Base-by-base conservation (phyloP, 1,140 invertebrate genomes). In the Dendroctonus valens region DNA sequence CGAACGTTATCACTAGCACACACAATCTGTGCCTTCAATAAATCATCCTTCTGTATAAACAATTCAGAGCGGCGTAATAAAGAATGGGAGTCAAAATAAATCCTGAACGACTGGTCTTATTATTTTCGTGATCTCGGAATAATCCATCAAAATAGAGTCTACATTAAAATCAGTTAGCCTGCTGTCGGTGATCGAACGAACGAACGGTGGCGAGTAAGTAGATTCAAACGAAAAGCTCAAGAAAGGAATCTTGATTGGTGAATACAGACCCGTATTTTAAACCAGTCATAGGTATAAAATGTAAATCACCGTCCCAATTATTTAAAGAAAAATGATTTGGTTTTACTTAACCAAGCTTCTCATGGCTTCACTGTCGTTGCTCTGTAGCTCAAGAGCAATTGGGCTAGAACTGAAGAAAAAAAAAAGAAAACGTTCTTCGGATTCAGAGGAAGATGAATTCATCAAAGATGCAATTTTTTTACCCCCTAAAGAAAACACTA, bases 141-240 rank as follows among this genome's bases (percentile, higher is more conserved):
- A 64, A 64, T 64, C 62, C 62, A 64, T 64, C 62, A 64, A 64
- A 64, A 64, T 64, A 64, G 62, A 64, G 62, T 64, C 62, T 57
- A 64, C 62, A 64, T 64, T 64, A 64, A 64, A 64, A 64, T 64
- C 62, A 64, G 62, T 64, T 53, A 61, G 59, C 26, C 59, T 52
- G 59, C 51, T 57, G 41, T 44, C 62, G 62, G 42, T 38, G 62
- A 64, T 64, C 62, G 62, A 64, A 64, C 62, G 62, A 64, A 64
- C 62, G 52, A 55, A 64, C 54, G 62, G 62, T 64, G 62, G 62
- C 62, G 62, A 64, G 42, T 64, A 48, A 64, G 52, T 64, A 48
- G 51, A 64, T 51, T 64, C 41, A 57, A 57, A 64, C 39, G 62
- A 57, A 57, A 64, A 49, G 54, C 52, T 51, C 41, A 49, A 64